phyloP scores from a whole-genome alignment of 1,140 invertebrate genomes.

The Drosophila truncata region DNA sequence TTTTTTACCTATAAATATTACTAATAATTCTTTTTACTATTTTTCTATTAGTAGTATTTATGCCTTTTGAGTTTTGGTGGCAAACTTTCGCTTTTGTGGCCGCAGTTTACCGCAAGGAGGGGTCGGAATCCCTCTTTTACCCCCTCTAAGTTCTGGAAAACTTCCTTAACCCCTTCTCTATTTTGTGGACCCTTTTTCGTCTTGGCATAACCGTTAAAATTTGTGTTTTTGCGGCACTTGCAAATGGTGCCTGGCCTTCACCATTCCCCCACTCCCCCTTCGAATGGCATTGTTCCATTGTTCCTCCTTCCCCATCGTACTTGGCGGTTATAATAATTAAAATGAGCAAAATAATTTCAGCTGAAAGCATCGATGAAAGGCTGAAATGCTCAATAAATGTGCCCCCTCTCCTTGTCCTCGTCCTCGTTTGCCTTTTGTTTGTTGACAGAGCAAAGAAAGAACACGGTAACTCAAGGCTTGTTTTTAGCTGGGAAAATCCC shows the following conservation, averaged over 20 bases:
- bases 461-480: slow-evolving; percentile 62
- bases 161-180: not conserved
- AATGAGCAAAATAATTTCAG: slow-evolving; percentile 82
- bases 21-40: not conserved
- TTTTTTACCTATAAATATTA: not conserved
- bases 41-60: not conserved
- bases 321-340: slow-evolving; percentile 83
- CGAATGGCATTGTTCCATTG: slow-evolving; percentile 42
- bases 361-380: slow-evolving; percentile 82
- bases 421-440: not conserved
- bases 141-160: not conserved
- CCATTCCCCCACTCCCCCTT: not conserved
- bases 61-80: not conserved
- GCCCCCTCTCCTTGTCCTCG: not conserved
- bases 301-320: slow-evolving; percentile 33
- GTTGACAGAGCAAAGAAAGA: slow-evolving; percentile 30
- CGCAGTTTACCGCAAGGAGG: slow-evolving; percentile 13
- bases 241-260: not conserved
- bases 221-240: slow-evolving; percentile 66
- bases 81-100: slow-evolving; percentile 5
- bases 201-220: slow-evolving; percentile 74
- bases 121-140: not conserved
- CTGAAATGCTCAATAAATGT: slow-evolving; percentile 81
- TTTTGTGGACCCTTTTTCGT: slow-evolving; percentile 18
- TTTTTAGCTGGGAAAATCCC: slow-evolving; percentile 20